These are phyloP conservation scores for Cercopithecus mona DNA, from an alignment of 2,113 vertebrate species.

Conservation along the genomic window DNA sequence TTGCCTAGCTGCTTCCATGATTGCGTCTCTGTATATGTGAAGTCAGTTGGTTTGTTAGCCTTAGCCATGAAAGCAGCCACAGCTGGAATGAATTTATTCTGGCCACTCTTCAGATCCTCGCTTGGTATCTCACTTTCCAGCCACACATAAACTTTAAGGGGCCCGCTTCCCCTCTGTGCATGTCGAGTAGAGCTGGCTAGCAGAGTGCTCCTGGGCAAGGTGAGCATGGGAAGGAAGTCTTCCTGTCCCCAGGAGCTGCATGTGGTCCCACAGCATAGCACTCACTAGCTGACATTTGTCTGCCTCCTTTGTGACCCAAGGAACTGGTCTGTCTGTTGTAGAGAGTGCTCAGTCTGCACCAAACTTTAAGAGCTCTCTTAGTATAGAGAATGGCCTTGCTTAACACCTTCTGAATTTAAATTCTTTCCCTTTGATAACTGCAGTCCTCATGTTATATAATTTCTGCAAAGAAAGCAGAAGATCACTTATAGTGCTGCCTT, in stretches of 20 bases:
- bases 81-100: not conserved
- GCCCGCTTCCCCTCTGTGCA: not conserved
- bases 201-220: not conserved
- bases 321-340: not conserved
- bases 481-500: not conserved
- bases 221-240: not conserved
- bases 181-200: no score
- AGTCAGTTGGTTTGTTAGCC: not conserved
- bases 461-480: not conserved
- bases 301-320: not conserved
- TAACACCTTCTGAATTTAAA: not conserved
- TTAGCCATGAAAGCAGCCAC: not conserved
- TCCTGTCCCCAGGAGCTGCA: not conserved
- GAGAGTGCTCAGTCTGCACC: not conserved
- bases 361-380: not conserved
- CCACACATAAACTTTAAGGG: not conserved
- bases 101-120: not conserved
- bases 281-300: not conserved
- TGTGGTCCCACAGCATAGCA: not conserved
- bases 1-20: constrained; percentile 67
- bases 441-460: not conserved
- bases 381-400: not conserved
- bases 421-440: not conserved
- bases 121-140: not conserved
- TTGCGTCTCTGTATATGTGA: constrained; percentile 69